These are phyloP conservation scores for Aspidapion aeneum DNA, from an alignment of 2,888 invertebrate genomes.

Conservation along the genomic window DNA sequence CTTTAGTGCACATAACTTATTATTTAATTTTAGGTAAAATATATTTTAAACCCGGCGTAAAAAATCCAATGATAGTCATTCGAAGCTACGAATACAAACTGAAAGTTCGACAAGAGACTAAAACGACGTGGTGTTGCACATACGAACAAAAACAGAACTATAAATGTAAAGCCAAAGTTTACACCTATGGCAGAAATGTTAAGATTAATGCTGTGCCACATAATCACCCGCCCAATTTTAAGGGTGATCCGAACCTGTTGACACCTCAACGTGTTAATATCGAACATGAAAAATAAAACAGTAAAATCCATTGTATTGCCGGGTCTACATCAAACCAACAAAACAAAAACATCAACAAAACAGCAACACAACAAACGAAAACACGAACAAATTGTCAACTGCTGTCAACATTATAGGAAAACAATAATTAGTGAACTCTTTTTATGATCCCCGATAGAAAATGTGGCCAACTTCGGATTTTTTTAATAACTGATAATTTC, in stretches of 20 bases:
- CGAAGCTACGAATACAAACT: conserved; percentile 27
- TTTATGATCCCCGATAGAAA: too few species aligned
- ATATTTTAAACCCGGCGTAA: conserved; percentile 25
- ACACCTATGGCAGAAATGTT: conserved; percentile 9
- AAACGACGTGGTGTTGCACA: conserved; percentile 18
- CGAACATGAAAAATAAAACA: background rate
- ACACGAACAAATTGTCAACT: too few species aligned
- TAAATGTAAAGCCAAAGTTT: conserved; percentile 16
- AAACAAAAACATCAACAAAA: too few species aligned
- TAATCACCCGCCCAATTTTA: conserved; percentile 10
- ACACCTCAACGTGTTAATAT: background rate
- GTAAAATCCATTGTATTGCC: too few species aligned
- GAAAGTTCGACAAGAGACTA: conserved; percentile 16
- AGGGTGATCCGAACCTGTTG: conserved; percentile 1
- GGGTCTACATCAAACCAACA: too few species aligned
- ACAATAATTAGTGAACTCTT: too few species aligned
- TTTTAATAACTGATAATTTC: too few species aligned
- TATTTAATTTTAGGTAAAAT: too few species aligned
- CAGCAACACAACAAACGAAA: too few species aligned
- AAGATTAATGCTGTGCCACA: conserved; percentile 11
- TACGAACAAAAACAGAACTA: conserved; percentile 3
- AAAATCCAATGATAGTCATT: conserved; percentile 30
- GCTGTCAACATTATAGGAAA: too few species aligned
- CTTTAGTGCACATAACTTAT: too few species aligned
- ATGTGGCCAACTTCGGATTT: too few species aligned